These are phyloP conservation scores for Malurus cyaneus DNA, from an alignment of 2,113 vertebrate species.

Conservation along the genomic window DNA sequence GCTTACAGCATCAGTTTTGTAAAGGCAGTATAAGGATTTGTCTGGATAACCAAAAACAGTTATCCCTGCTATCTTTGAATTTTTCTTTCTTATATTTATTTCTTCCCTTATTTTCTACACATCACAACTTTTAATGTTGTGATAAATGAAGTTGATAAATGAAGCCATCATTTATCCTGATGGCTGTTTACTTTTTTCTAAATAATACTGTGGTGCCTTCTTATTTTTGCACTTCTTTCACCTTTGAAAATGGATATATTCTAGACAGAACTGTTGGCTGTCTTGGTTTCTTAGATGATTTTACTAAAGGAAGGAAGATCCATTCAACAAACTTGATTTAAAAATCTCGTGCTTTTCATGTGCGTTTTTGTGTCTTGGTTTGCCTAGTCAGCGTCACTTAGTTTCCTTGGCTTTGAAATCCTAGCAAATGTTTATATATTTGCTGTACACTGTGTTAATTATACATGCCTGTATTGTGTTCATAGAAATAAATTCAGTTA, in stretches of 20 bases:
- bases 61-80: neutral
- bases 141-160: neutral
- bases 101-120: neutral
- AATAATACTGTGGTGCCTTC: neutral
- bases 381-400: neutral
- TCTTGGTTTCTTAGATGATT: neutral
- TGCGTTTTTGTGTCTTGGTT: constrained; percentile 3
- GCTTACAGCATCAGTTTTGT: neutral
- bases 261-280: neutral
- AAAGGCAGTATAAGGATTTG: neutral
- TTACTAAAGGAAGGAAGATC: neutral
- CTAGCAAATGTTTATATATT: neutral
- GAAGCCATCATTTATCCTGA: neutral
- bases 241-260: neutral
- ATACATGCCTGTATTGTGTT: neutral
- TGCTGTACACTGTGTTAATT: neutral
- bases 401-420: constrained; percentile 19
- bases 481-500: neutral
- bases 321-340: neutral
- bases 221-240: neutral
- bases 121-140: neutral
- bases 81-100: neutral
- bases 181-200: neutral
- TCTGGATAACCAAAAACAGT: neutral
- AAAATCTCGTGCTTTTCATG: neutral